Base-by-base conservation (phyloP, 1,140 invertebrate genomes). In the Rhagoletis pomonella region DNA sequence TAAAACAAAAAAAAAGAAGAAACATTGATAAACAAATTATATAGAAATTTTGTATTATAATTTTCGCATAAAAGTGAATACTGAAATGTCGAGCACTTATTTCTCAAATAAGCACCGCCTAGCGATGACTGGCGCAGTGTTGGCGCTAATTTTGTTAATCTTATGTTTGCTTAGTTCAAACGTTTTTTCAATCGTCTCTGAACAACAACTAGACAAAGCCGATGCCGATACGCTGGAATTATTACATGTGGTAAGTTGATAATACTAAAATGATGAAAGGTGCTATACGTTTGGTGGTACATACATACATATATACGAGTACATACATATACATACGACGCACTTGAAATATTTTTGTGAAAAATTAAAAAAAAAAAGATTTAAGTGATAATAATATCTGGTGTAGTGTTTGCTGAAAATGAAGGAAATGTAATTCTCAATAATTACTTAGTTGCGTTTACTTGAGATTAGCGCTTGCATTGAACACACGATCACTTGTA, bases 171-270 rank as follows among this genome's bases (percentile, higher is more conserved):
- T 89, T 42, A 90, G 90, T 88, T 89, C 90, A 55, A 84, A 89
- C 60, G 64, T 90, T 85, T 87, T 90, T n/a, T 88, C 91, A 77
- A 89, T 88, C 58, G 90, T 89, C 81, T 42, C 89, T 60, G 12
- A n/a, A n/a, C n/a, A n/a, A n/a, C n/a, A n/a, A n/a, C n/a, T 85
- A 50, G 81, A 17, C 58, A 42, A 62, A 81, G 67, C 60, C 12
- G 91, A 92, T 89, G 89, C 91, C 69, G 91, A 91, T 81, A 92
- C 91, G 77, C 90, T 92, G 84, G 90, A 92, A 87, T 89, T 92
- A 85, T 88, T 92, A 77, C 91, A 92, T 91, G 90, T 92, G 91
- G 91, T 92, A 89, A 92, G 91, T 87, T 67, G 58, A 62, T 19
- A 86, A 81, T 55, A n/a, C n/a, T n/a, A n/a, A n/a, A n/a, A n/a